Conservation (phyloP, 2,888 invertebrate genomes). For the Drosophila bunnanda region DNA sequence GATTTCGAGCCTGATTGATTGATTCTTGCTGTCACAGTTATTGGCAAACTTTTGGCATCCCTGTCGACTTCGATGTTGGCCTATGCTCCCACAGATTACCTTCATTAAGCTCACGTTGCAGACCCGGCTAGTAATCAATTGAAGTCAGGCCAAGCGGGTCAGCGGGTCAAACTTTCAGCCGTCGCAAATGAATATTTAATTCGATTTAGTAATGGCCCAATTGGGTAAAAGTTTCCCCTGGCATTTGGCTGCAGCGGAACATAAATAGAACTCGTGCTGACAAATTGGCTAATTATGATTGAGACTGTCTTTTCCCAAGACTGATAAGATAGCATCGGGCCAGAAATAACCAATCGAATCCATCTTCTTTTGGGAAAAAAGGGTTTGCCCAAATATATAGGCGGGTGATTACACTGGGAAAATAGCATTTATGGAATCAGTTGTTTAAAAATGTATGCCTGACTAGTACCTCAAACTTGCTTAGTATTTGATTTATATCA, state of each 20-base stretch:
- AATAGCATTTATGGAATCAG: not conserved
- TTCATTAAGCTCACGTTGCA: constrained; percentile 69
- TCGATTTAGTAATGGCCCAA: constrained; percentile 26
- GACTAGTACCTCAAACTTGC: no score
- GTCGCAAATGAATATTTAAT: constrained; percentile 34
- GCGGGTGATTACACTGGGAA: not conserved
- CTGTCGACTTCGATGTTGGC: constrained; percentile 20
- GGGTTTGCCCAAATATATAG: not conserved
- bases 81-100: constrained; percentile 57
- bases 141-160: constrained; percentile 33
- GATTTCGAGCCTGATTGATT: constrained; percentile 61
- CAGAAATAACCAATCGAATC: constrained; percentile 33
- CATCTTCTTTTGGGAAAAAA: constrained; percentile 10
- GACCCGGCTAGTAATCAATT: constrained; percentile 55
- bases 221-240: constrained; percentile 12
- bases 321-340: constrained; percentile 16
- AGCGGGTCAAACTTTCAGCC: constrained; percentile 37
- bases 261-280: constrained; percentile 29
- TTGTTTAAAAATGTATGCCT: no score
- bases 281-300: constrained; percentile 38
- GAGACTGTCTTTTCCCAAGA: constrained; percentile 12
- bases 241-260: constrained; percentile 27
- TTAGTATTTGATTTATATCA: no score
- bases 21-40: constrained; percentile 50
- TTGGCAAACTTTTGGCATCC: constrained; percentile 65